Evolutionary conservation across 2,888 invertebrate species (phyloP).

Genomic region (Electrophaes corylata): DNA sequence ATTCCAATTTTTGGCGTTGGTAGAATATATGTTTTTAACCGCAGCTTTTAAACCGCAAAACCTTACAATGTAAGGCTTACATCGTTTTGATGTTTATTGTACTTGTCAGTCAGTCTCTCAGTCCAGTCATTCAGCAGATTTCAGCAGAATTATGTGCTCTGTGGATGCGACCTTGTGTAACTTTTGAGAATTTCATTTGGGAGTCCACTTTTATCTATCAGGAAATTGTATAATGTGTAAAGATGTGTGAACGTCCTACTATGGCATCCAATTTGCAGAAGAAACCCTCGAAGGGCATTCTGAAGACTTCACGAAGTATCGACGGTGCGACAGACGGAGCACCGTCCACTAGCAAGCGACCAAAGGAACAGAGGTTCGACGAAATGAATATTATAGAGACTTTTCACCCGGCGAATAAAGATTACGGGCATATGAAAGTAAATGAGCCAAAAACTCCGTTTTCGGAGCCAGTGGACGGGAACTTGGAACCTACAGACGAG

Average conservation of each 20-base stretch:
- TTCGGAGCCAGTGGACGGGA: slow-evolving; percentile 85
- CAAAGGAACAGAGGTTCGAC: slow-evolving; percentile 94
- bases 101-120: no score
- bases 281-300: slow-evolving; percentile 94
- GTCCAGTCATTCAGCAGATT: no score
- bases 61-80: no score
- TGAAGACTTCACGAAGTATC: slow-evolving; percentile 96
- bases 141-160: no score
- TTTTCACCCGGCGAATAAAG: slow-evolving; percentile 98
- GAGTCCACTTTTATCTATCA: background rate
- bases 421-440: slow-evolving; percentile 99
- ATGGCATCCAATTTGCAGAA: slow-evolving; percentile 93
- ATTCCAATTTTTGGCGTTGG: no score
- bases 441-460: slow-evolving; percentile 98
- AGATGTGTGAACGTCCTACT: slow-evolving; percentile 45
- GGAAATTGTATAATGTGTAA: slow-evolving; percentile 17
- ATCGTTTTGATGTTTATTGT: no score
- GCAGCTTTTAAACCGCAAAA: no score
- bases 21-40: no score
- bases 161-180: background rate
- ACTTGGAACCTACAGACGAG: slow-evolving; percentile 84
- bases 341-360: slow-evolving; percentile 73
- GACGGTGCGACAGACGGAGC: slow-evolving; percentile 85
- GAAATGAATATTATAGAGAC: slow-evolving; percentile 99
- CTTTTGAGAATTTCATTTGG: background rate